These are phyloP conservation scores for Azorinus chamasolen DNA, from an alignment of 2,888 invertebrate genomes.

Conservation along the genomic window DNA sequence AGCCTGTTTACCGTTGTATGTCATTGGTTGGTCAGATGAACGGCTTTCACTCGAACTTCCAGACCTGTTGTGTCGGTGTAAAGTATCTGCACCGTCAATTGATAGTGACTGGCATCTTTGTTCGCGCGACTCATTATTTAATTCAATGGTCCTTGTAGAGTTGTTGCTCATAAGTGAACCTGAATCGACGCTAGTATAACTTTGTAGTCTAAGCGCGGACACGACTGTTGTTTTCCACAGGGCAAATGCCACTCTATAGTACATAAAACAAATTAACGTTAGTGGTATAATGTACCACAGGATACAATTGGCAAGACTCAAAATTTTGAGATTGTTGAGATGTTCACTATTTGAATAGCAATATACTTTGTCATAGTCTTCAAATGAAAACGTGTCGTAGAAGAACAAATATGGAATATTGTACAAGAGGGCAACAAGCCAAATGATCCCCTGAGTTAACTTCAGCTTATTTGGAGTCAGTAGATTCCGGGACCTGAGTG, in stretches of 20 bases:
- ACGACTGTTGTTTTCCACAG: slow-evolving; percentile 90
- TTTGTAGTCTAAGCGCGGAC: slow-evolving; percentile 33
- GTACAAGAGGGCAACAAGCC: slow-evolving; percentile 94
- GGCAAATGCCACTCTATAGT: slow-evolving; percentile 94
- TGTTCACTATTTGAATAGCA: slow-evolving; percentile 57
- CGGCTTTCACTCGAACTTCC: too few species aligned
- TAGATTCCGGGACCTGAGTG: slow-evolving; percentile 94
- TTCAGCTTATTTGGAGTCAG: slow-evolving; percentile 91
- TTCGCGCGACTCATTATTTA: too few species aligned
- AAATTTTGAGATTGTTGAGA: slow-evolving; percentile 54
- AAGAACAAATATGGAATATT: slow-evolving; percentile 94
- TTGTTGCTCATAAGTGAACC: slow-evolving; percentile 9
- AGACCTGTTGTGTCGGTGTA: too few species aligned
- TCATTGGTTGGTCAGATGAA: too few species aligned
- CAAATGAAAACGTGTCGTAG: slow-evolving; percentile 91
- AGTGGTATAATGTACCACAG: slow-evolving; percentile 94
- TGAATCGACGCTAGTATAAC: slow-evolving; percentile 7
- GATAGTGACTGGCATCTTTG: too few species aligned
- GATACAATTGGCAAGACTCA: slow-evolving; percentile 91
- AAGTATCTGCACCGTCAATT: too few species aligned
- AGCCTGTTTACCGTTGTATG: too few species aligned
- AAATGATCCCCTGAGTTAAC: slow-evolving; percentile 92
- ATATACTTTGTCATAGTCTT: slow-evolving; percentile 47
- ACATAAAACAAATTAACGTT: slow-evolving; percentile 91
- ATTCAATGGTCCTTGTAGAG: too few species aligned